A percentile compares a stretch with the other conserved stretches of the same genome.
Evolutionary conservation across 2,888 invertebrate species (phyloP).

Genomic region (Rhingia campestris): DNA sequence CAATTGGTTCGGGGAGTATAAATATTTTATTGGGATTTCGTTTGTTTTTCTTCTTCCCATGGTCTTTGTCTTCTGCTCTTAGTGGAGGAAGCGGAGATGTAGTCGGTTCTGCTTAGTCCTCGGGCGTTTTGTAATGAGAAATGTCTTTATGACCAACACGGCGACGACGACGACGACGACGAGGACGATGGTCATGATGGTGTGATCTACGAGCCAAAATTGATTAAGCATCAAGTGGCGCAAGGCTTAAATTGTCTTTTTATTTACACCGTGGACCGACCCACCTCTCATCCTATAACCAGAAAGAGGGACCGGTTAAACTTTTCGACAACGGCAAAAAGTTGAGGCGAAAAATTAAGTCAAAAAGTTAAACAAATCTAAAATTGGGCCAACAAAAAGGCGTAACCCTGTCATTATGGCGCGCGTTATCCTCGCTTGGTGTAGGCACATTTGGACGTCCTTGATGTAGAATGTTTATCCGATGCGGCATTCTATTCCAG

Average conservation of each 20-base stretch:
- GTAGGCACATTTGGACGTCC: conserved; percentile 9
- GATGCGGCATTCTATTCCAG: background rate
- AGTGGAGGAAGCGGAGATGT: background rate
- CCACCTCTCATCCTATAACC: background rate
- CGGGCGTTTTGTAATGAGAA: conserved; percentile 40
- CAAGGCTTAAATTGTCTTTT: conserved; percentile 12
- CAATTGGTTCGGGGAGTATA: conserved; percentile 51
- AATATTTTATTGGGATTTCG: conserved; percentile 55
- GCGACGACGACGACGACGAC: conserved; percentile 2
- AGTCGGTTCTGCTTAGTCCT: background rate
- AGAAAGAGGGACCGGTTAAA: background rate
- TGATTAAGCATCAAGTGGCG: conserved; percentile 44
- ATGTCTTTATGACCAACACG: conserved; percentile 48
- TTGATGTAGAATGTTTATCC: background rate
- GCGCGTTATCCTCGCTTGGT: conserved; percentile 22
- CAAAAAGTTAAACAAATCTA: conserved; percentile 32
- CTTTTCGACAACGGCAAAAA: background rate
- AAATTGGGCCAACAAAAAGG: conserved; percentile 21
- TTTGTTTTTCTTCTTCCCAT: conserved; percentile 2
- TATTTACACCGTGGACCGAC: background rate
- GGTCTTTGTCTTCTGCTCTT: background rate
- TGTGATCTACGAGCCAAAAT: conserved; percentile 33
- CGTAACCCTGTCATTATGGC: conserved; percentile 8
- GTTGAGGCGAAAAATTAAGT: conserved; percentile 9
- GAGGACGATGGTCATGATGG: conserved; percentile 19